These are phyloP conservation scores for Laticauda laticaudata DNA, from an alignment of 2,113 vertebrate species.

Conservation along the genomic window DNA sequence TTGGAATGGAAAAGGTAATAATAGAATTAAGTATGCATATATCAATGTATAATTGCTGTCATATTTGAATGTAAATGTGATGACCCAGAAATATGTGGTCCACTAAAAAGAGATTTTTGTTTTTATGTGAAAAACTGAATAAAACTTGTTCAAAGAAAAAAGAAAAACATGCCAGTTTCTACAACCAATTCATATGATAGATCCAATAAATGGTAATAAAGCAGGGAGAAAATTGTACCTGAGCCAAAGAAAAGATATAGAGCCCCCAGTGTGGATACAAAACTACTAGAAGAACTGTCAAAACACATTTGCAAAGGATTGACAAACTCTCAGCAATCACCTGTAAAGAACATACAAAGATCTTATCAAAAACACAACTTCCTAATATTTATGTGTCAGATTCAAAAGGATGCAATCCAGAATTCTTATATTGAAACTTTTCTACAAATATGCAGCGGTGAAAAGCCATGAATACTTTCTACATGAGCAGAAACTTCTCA, in stretches of 20 bases:
- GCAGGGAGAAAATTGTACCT: conserved; percentile 71
- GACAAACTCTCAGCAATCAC: conserved; percentile 90
- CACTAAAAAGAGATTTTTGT: too few relatives aligned
- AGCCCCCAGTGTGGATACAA: conserved; percentile 85
- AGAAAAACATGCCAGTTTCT: not conserved
- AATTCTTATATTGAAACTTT: not conserved
- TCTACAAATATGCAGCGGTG: not conserved
- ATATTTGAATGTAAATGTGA: too few relatives aligned
- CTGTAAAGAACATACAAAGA: conserved; percentile 61
- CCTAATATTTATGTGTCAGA: not conserved
- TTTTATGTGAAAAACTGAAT: too few relatives aligned
- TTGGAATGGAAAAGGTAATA: too few relatives aligned
- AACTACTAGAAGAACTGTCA: conserved; percentile 82
- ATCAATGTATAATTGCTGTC: too few relatives aligned
- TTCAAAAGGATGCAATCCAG: not conserved
- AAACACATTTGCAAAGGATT: conserved; percentile 81
- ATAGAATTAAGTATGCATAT: too few relatives aligned
- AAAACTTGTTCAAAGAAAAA: not conserved
- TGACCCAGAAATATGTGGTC: too few relatives aligned
- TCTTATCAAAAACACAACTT: not conserved
- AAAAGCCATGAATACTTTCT: not conserved
- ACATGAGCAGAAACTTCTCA: not conserved
- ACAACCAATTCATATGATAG: not conserved
- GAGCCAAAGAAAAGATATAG: conserved; percentile 84
- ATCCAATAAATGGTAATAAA: not conserved